A percentile compares a stretch with the other conserved stretches of the same genome.
Conservation (phyloP, 2,113 vertebrate species). For the Echinops telfairi region DNA sequence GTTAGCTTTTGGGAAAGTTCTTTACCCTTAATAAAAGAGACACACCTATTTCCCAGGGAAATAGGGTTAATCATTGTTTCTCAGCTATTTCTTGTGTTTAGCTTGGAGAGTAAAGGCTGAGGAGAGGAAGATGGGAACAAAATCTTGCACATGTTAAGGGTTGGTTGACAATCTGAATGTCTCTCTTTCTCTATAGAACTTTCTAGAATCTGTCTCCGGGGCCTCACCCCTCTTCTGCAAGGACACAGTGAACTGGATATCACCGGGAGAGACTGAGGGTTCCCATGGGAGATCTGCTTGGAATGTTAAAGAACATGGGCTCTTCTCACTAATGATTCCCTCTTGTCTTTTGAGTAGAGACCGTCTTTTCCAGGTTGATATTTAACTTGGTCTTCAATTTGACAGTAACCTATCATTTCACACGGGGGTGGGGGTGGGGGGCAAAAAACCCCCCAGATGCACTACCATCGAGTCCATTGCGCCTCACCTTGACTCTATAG, state of each 20-base stretch:
- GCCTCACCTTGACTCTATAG: too few species aligned
- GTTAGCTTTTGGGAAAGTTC: slow-evolving; percentile 45
- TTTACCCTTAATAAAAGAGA: slow-evolving; percentile 56
- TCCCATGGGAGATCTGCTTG: slow-evolving; percentile 32
- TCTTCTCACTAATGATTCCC: slow-evolving; percentile 14
- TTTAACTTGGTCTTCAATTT: neutral
- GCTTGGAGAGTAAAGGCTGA: neutral
- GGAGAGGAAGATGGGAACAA: neutral
- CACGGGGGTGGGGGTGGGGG: too few species aligned
- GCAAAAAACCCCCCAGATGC: too few species aligned
- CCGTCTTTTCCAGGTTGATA: neutral
- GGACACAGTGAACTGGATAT: slow-evolving; percentile 51
- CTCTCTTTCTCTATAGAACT: slow-evolving; percentile 78
- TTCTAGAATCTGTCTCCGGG: slow-evolving; percentile 70
- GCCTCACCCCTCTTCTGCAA: slow-evolving; percentile 58
- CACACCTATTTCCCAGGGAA: neutral
- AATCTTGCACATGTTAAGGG: neutral
- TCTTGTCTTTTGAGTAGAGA: slow-evolving; percentile 38
- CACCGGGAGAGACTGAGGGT: slow-evolving; percentile 64
- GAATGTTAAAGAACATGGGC: slow-evolving; percentile 52
- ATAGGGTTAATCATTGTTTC: slow-evolving; percentile 36
- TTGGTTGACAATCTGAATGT: slow-evolving; percentile 46
- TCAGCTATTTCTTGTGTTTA: slow-evolving; percentile 39
- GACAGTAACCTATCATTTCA: neutral
- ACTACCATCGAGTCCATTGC: too few species aligned